A percentile compares a stretch with the other conserved stretches of the same genome.
phyloP scores from a whole-genome alignment of 35 echinoderm and acorn worm species.

The Heliocidaris erythrogramma region DNA sequence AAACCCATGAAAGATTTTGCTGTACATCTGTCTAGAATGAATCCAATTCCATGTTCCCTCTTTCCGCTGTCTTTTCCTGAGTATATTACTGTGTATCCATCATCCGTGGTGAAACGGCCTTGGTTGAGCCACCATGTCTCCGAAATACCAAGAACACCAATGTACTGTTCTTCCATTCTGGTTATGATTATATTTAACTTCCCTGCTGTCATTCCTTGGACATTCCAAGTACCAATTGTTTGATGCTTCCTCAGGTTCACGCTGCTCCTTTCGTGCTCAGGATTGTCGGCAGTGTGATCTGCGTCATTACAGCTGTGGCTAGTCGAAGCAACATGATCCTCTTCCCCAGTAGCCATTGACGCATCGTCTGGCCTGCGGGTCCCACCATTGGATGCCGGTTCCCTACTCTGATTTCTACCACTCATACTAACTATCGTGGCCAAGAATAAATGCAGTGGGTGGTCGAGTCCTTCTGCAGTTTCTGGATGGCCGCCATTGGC shows the following conservation, averaged over 20 bases:
- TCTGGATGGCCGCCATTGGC: constrained; percentile 42
- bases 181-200: constrained; percentile 38
- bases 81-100: constrained; percentile 38
- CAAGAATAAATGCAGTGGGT: constrained; percentile 11
- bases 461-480: constrained; percentile 48
- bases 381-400: constrained; percentile 51
- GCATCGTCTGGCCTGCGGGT: constrained; percentile 53
- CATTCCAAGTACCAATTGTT: constrained; percentile 42
- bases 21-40: constrained; percentile 7
- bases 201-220: neutral
- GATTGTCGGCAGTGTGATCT: constrained; percentile 51
- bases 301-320: constrained; percentile 25
- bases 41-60: constrained; percentile 41
- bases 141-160: constrained; percentile 42
- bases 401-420: neutral
- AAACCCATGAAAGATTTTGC: constrained; percentile 29
- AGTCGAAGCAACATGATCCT: neutral
- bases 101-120: constrained; percentile 41
- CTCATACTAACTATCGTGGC: constrained; percentile 40
- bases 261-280: constrained; percentile 33
- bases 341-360: constrained; percentile 58
- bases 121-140: constrained; percentile 53
- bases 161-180: constrained; percentile 28
- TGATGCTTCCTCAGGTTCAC: constrained; percentile 27
- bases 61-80: constrained; percentile 51